A percentile compares a stretch with the other conserved stretches of the same genome.
Evolutionary conservation across 2,888 invertebrate species (phyloP).

Genomic region (Atrina japonica): DNA sequence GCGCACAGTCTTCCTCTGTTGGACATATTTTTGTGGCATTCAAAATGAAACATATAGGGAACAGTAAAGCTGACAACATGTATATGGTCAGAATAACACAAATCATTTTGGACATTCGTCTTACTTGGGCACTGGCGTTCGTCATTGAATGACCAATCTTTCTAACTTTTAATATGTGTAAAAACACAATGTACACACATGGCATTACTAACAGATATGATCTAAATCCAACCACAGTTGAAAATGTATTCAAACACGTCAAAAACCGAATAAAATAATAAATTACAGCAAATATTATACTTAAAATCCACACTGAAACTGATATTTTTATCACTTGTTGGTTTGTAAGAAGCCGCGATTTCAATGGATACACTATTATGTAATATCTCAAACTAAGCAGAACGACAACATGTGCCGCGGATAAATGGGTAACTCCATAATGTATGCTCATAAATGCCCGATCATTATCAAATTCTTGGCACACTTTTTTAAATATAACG

Average conservation of each 20-base stretch:
- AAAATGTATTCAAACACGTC: not conserved
- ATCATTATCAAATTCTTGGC: not conserved
- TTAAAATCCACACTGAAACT: conserved; percentile 2
- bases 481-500: not conserved
- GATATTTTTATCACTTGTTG: not conserved
- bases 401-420: conserved; percentile 15
- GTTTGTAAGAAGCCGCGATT: not conserved
- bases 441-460: not conserved
- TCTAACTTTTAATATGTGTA: conserved; percentile 8
- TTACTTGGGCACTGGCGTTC: not conserved
- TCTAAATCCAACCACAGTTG: conserved; percentile 10
- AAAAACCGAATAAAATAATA: conserved; percentile 9
- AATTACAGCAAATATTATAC: conserved; percentile 6
- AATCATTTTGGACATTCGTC: conserved; percentile 9
- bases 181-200: conserved; percentile 3
- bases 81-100: conserved; percentile 3
- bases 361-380: not conserved
- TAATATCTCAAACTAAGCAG: conserved; percentile 8
- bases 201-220: conserved; percentile 7
- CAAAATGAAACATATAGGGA: conserved; percentile 13
- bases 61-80: conserved; percentile 8
- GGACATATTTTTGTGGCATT: conserved; percentile 6
- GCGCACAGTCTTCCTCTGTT: not conserved
- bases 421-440: conserved; percentile 8
- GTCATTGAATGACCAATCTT: conserved; percentile 1